Base-by-base conservation (phyloP, 2,797 vertebrate genomes). In the Crenichthys baileyi region DNA sequence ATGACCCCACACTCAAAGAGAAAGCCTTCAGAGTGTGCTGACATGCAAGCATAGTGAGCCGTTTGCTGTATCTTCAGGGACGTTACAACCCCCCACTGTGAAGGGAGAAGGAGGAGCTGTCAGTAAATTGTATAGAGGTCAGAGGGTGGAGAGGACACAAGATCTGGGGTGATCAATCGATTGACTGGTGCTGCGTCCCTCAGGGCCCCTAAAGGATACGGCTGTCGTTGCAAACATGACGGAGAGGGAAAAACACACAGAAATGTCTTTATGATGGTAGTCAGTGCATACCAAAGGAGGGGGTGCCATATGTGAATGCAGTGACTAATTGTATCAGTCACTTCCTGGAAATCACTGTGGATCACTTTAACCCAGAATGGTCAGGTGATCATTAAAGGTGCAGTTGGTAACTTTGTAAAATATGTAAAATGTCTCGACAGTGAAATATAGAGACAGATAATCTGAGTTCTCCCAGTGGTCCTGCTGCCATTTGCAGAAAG, bases 131-230 rank as follows among this genome's bases (percentile, higher is more conserved):
- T 72, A 13, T 44, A 77, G 79, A 86, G 92, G 93, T 91, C 90
- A 91, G 46, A 85, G 89, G 84, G 80, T 39, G 8, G 73, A 75
- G 75, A 36, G 80, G 85, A 85, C 82, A 86, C 75, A 72, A 79
- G 83, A 85, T 88, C 51, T 39, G 83, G 77, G 70, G 78, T 58
- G 83, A 92, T 91, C 90, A 85, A 90, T 92, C 63, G 79, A 90
- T 87, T 8, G 80, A 60, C 65, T 71, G 50, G 31, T 67, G 51
- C 51, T 16, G 51, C 8, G n/a, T 81, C 85, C 85, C 88, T 85
- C 60, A 1, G 77, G 89, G 80, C 81, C 2, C 39, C 6, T 71
- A 61, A 31, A 88, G 83, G 88, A 91, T 84, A 80, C 80, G 72
- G 82, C 73, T 67, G 77, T 92, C 87, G 77, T 79, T 90, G 56